Percentiles rank a stretch among this genome's conserved stretches.
phyloP scores from a whole-genome alignment of 2,888 invertebrate species.

The Prosopocoilus inquinatus region DNA sequence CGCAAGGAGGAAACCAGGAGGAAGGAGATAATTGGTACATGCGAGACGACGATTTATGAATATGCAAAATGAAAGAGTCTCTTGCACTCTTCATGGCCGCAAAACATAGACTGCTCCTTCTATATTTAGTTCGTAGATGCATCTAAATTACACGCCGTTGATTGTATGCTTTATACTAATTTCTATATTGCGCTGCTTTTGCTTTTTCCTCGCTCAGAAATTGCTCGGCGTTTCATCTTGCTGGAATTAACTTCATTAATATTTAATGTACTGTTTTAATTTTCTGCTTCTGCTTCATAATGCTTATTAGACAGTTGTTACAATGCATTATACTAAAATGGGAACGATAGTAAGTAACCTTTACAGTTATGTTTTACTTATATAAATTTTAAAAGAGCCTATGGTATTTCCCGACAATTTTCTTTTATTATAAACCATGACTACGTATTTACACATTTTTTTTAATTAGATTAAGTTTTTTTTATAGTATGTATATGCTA shows the following conservation, averaged over 20 bases:
- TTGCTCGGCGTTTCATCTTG: not conserved
- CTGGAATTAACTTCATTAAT: not conserved
- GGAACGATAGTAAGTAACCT: too few relatives aligned
- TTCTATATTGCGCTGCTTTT: constrained; percentile 2
- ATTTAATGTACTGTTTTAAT: not conserved
- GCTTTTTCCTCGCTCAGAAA: not conserved
- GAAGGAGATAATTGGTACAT: constrained; percentile 14
- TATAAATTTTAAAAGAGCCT: too few relatives aligned
- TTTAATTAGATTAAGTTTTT: too few relatives aligned
- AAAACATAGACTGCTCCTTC: not conserved
- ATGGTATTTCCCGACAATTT: too few relatives aligned
- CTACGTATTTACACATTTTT: too few relatives aligned
- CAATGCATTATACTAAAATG: too few relatives aligned
- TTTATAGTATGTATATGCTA: too few relatives aligned
- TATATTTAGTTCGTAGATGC: constrained; percentile 2
- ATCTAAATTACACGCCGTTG: constrained; percentile 1
- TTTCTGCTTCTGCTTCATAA: not conserved
- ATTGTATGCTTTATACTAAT: constrained; percentile 3
- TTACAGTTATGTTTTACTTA: too few relatives aligned
- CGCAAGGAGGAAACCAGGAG: constrained; percentile 10
- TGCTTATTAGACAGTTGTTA: too few relatives aligned
- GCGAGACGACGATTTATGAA: constrained; percentile 14
- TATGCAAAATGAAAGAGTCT: constrained; percentile 12
- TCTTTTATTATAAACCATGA: too few relatives aligned
- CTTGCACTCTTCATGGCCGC: constrained; percentile 3